A percentile compares a stretch with the other conserved stretches of the same genome.
phyloP scores from a whole-genome alignment of 2,113 vertebrate species.

The Muntiacus reevesi region DNA sequence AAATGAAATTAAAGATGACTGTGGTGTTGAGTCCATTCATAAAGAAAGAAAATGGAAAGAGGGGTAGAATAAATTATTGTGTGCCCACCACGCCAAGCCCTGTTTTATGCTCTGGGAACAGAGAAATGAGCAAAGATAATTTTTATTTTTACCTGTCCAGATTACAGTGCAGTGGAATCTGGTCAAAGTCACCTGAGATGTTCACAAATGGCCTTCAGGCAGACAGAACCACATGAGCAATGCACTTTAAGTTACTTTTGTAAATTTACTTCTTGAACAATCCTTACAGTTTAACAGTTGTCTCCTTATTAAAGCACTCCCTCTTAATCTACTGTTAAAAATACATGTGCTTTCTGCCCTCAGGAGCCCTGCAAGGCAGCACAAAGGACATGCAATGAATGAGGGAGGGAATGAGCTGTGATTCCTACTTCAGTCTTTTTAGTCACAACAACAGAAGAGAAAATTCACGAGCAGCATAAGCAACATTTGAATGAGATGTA shows the following conservation, averaged over 20 bases:
- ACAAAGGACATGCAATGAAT: not conserved
- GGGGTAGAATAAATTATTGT: not conserved
- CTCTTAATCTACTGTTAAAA: not conserved
- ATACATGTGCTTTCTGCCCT: not conserved
- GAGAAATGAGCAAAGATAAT: not conserved
- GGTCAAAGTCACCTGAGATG: not conserved
- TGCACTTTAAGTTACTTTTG: not conserved
- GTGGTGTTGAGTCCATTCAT: not conserved
- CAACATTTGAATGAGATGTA: not conserved
- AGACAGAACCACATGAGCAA: not conserved
- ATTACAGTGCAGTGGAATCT: not conserved
- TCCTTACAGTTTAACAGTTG: not conserved
- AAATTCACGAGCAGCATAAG: not conserved
- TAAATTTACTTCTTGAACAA: conserved; percentile 10
- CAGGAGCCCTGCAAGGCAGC: not conserved
- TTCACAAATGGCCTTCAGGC: conserved; percentile 4
- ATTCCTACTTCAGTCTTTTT: not conserved
- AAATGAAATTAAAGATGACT: not conserved
- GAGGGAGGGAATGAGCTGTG: not conserved
- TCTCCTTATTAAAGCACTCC: not conserved
- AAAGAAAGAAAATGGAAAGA: not conserved
- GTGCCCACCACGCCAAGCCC: not conserved
- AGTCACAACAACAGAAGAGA: not conserved
- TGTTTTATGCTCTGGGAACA: not conserved
- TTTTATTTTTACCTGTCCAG: not conserved